Evolutionary conservation across 2,888 invertebrate species (phyloP).

Genomic region (Saturnia japonica): DNA sequence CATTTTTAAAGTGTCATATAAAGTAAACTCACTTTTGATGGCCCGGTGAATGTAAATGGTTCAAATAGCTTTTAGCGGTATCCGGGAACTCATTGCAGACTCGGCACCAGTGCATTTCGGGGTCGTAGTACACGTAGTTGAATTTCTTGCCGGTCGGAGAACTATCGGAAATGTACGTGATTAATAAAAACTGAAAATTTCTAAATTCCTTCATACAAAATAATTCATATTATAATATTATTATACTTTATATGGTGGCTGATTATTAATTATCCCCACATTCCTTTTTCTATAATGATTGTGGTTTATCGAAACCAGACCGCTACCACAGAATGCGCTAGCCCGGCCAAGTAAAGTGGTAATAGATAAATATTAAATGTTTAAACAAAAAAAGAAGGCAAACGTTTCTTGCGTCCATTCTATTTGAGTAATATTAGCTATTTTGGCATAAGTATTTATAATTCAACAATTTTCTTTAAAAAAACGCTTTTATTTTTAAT

Average conservation of each 20-base stretch:
- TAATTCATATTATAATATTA: no score
- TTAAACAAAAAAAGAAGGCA: no score
- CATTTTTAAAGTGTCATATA: background rate
- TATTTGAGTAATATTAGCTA: no score
- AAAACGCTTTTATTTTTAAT: no score
- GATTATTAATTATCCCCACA: background rate
- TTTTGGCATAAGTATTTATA: no score
- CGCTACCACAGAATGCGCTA: background rate
- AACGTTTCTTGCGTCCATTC: no score
- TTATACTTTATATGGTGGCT: no score
- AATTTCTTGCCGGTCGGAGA: constrained; percentile 76
- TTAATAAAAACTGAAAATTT: no score
- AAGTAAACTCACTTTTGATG: constrained; percentile 83
- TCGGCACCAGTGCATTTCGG: constrained; percentile 95
- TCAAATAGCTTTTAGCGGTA: constrained; percentile 92
- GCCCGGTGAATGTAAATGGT: constrained; percentile 90
- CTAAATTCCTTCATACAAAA: no score
- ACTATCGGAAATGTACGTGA: constrained; percentile 39
- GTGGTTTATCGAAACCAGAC: background rate
- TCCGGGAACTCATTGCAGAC: constrained; percentile 93
- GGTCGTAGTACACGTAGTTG: constrained; percentile 93
- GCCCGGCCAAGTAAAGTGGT: no score
- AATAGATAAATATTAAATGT: no score
- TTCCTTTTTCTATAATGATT: background rate
- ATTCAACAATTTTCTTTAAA: no score